Evolutionary conservation across 2,113 vertebrate genomes (phyloP).

Genomic region (Myxocyprinus asiaticus): DNA sequence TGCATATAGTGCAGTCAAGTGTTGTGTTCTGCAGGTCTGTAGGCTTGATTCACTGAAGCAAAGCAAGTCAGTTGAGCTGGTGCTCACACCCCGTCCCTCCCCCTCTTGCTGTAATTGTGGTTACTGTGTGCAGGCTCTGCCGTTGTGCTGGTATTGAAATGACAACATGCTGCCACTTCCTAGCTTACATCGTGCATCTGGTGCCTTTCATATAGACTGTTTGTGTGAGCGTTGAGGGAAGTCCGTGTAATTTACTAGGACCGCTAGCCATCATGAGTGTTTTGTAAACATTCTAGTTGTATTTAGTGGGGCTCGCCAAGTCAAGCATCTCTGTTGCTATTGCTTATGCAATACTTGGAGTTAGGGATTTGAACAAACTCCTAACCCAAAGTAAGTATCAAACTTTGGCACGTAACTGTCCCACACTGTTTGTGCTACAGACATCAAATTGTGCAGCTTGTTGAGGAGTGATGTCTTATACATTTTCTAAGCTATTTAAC

Average conservation of each 20-base stretch:
- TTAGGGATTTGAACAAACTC: no score
- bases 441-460: no score
- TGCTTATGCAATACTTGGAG: no score
- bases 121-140: constrained; percentile 1
- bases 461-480: no score
- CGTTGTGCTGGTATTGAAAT: constrained; percentile 22
- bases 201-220: constrained; percentile 24
- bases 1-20: background rate
- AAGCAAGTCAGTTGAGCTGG: background rate
- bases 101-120: background rate
- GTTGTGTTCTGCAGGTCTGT: no score
- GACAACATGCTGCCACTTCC: constrained; percentile 35
- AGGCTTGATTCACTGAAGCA: constrained; percentile 14
- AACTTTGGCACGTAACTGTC: no score
- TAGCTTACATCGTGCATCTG: constrained; percentile 27
- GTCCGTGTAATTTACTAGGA: background rate
- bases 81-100: background rate
- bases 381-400: no score
- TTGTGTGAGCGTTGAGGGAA: background rate
- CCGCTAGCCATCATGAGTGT: background rate
- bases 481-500: no score
- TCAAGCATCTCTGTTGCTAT: no score
- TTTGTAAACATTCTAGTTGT: background rate
- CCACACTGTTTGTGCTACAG: no score
- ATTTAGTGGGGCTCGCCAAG: no score